Evolutionary conservation across 2,888 invertebrate species (phyloP).

Genomic region (Beris morrisii): DNA sequence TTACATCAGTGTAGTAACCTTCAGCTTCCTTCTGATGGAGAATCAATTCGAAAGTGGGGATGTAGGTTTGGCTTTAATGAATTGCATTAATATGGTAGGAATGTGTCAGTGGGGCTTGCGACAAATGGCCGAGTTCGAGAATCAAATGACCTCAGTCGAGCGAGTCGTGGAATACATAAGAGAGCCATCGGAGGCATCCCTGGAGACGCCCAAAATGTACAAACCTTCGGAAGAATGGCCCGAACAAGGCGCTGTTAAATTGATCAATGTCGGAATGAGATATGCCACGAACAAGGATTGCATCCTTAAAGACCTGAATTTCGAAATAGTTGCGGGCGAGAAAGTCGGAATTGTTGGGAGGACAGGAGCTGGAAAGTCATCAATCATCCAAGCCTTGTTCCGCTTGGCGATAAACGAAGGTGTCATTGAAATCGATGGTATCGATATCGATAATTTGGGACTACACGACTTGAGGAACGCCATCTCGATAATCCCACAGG

Average conservation of each 20-base stretch:
- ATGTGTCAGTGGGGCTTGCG: slow-evolving; percentile 84
- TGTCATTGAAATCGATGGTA: slow-evolving; percentile 71
- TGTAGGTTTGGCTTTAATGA: slow-evolving; percentile 72
- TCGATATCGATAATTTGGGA: slow-evolving; percentile 70
- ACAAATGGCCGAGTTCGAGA: slow-evolving; percentile 81
- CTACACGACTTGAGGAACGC: slow-evolving; percentile 76
- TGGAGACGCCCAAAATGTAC: slow-evolving; percentile 50
- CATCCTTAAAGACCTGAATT: slow-evolving; percentile 73
- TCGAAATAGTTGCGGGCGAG: slow-evolving; percentile 58
- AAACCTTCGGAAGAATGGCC: slow-evolving; percentile 66
- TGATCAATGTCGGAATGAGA: slow-evolving; percentile 67
- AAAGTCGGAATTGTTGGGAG: slow-evolving; percentile 80
- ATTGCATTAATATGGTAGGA: slow-evolving; percentile 70
- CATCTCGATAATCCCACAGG: slow-evolving; percentile 92
- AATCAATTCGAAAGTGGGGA: slow-evolving; percentile 59
- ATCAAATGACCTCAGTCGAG: slow-evolving; percentile 83
- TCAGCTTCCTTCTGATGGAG: slow-evolving; percentile 75
- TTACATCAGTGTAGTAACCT: slow-evolving; percentile 82
- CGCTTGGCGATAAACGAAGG: slow-evolving; percentile 79
- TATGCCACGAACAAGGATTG: slow-evolving; percentile 70
- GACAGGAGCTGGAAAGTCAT: slow-evolving; percentile 86
- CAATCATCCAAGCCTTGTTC: slow-evolving; percentile 81
- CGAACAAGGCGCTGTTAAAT: slow-evolving; percentile 65
- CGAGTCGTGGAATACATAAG: slow-evolving; percentile 79
- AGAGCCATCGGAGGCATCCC: slow-evolving; percentile 64